Base-by-base conservation (phyloP, 1,140 invertebrate genomes). In the Agrypnia vestita region DNA sequence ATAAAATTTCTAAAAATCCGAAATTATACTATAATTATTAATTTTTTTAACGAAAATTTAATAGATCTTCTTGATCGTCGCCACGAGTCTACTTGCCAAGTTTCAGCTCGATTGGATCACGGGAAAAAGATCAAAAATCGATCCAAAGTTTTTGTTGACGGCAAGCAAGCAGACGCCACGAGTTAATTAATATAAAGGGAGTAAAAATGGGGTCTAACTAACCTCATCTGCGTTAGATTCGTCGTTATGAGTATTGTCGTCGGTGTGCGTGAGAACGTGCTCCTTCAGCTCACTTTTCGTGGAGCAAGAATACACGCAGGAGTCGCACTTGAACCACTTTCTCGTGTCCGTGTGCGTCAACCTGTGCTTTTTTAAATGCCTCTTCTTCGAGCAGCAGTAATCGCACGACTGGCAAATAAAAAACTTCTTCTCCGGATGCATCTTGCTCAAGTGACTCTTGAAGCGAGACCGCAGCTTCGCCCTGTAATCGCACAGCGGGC, bases 321-420 rank as follows among this genome's bases (percentile, higher is more conserved):
- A n/a, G 3, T 49, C 44, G 10, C 67, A 71, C 49, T 71, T 71
- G 25, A 71, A 71, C 67, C 67, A 71, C 21, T 71, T 71, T 17
- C 67, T 49, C 17, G 47, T 71, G 12, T 71, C 67, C 4, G 10
- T 25, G 17, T 71, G 67, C 0, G 44, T 71, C 17, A 71, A 51
- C 67, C 49, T 51, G 17, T 71, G 67, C 12, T 71, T 46, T 19
- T 49, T 71, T 9, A 49, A 71, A 3, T 9, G 10, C 12, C 19
- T 47, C 19, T 71, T 71, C 46, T 71, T 71, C 9, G 67, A 0
- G 46, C 67, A 71, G 0, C 17, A 71, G 25, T 49, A 71, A 6
- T 71, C 67, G 17, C 67, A 71, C n/a, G 67, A 71, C 15, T 71
- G 67, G 19, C 67, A 71, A 51, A 71, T 71, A 17, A 49, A 71